Percentiles rank a stretch among this genome's conserved stretches.
Evolutionary conservation across 1,140 invertebrate species (phyloP).

Genomic region (Dendrolimus punctatus): DNA sequence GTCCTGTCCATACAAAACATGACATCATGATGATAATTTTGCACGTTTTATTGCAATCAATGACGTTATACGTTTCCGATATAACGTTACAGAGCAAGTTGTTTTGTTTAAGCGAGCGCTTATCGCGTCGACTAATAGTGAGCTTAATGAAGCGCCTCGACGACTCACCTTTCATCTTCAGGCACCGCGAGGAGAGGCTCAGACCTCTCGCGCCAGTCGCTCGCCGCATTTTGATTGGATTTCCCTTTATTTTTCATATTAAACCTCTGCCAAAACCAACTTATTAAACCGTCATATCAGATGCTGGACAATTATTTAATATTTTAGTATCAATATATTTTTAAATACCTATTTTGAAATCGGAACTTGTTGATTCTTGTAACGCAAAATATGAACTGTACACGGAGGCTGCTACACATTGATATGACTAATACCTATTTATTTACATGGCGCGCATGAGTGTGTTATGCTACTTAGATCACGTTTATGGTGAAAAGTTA

Average conservation of each 20-base stretch:
- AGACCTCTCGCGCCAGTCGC: conserved; percentile 48
- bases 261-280: conserved; percentile 1
- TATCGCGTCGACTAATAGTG: conserved; percentile 40
- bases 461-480: no score
- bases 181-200: conserved; percentile 51
- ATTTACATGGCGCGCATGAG: conserved; percentile 10
- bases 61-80: conserved; percentile 22
- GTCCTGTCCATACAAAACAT: no score
- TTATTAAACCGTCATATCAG: no score
- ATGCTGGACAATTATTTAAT: no score
- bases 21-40: no score
- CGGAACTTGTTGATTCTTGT: conserved; percentile 19
- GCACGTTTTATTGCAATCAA: background rate
- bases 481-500: no score
- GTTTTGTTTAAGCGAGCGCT: conserved; percentile 43
- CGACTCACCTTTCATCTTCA: conserved; percentile 65
- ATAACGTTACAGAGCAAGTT: conserved; percentile 29
- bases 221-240: conserved; percentile 44
- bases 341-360: background rate
- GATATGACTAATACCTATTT: conserved; percentile 19
- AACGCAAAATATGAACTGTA: conserved; percentile 33
- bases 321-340: no score
- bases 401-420: conserved; percentile 12
- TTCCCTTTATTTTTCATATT: conserved; percentile 52
- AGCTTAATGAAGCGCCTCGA: conserved; percentile 42